Evolutionary conservation across 2,113 vertebrate genomes (phyloP).

Genomic region (Ceyx cyanopectus): DNA sequence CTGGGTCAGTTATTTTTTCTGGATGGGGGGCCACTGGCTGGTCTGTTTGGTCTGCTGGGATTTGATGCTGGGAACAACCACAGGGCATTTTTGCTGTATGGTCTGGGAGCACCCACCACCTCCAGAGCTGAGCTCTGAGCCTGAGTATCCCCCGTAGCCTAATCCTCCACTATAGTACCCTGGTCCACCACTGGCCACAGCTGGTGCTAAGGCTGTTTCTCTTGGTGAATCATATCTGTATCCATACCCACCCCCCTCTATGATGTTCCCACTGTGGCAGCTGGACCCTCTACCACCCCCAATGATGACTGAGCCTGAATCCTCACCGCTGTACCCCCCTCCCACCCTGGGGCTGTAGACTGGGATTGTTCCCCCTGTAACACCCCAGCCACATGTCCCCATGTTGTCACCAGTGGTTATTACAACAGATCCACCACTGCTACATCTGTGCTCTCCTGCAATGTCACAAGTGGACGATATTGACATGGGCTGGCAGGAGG

Average conservation of each 20-base stretch:
- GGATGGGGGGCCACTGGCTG: not conserved
- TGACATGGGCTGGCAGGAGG: not conserved
- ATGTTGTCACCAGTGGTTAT: not conserved
- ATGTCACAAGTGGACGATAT: not conserved
- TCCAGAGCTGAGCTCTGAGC: not conserved
- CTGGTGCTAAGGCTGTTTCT: accelerated
- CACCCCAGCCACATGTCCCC: not conserved
- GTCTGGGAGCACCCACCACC: accelerated
- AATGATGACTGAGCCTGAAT: accelerated
- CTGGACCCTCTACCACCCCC: not conserved
- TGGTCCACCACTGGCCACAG: accelerated
- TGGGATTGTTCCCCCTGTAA: not conserved
- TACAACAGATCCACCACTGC: not conserved
- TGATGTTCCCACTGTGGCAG: accelerated
- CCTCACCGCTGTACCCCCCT: not conserved
- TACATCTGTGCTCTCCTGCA: not conserved
- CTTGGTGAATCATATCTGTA: accelerated
- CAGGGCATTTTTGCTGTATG: constrained; percentile 6
- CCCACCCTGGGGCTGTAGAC: accelerated
- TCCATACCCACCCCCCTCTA: accelerated
- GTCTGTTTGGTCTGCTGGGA: constrained; percentile 27
- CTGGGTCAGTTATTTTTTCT: not conserved
- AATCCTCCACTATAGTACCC: not conserved
- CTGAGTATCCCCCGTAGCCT: accelerated
- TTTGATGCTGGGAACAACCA: not conserved